Evolutionary conservation across 1,140 invertebrate species (phyloP).

Genomic region (Saccostrea glomerata): DNA sequence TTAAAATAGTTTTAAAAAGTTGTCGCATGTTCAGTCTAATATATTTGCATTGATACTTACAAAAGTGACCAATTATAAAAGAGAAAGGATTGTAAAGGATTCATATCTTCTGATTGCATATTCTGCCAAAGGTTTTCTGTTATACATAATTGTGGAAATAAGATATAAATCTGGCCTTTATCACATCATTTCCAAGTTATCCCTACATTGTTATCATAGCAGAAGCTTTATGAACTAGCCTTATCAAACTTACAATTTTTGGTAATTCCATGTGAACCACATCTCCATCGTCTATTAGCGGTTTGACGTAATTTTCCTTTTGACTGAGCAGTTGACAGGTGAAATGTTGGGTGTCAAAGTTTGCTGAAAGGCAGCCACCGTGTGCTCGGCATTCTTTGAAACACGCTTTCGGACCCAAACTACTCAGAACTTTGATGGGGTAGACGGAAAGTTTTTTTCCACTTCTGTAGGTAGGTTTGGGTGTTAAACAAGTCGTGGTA

Average conservation of each 20-base stretch:
- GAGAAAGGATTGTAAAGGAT: too few relatives aligned
- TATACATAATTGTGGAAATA: too few relatives aligned
- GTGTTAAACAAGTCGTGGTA: background rate
- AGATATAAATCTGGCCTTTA: too few relatives aligned
- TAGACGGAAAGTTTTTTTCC: background rate
- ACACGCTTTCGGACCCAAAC: background rate
- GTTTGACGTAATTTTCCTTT: background rate
- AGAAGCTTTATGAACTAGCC: background rate
- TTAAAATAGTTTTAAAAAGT: too few relatives aligned
- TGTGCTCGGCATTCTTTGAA: background rate
- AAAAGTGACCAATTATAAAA: too few relatives aligned
- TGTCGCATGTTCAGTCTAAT: too few relatives aligned
- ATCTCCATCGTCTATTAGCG: background rate
- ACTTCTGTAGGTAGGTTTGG: background rate
- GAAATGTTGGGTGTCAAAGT: background rate
- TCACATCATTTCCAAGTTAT: too few relatives aligned
- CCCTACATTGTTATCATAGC: too few relatives aligned
- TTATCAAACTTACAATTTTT: background rate
- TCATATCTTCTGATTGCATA: too few relatives aligned
- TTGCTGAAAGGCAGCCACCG: background rate
- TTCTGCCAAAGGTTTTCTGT: too few relatives aligned
- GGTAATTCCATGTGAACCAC: background rate
- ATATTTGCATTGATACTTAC: too few relatives aligned
- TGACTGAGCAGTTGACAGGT: background rate
- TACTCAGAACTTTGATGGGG: background rate